A percentile compares a stretch with the other conserved stretches of the same genome.
Evolutionary conservation across 2,888 invertebrate species (phyloP).

Genomic region (Polydrusus tereticollis): DNA sequence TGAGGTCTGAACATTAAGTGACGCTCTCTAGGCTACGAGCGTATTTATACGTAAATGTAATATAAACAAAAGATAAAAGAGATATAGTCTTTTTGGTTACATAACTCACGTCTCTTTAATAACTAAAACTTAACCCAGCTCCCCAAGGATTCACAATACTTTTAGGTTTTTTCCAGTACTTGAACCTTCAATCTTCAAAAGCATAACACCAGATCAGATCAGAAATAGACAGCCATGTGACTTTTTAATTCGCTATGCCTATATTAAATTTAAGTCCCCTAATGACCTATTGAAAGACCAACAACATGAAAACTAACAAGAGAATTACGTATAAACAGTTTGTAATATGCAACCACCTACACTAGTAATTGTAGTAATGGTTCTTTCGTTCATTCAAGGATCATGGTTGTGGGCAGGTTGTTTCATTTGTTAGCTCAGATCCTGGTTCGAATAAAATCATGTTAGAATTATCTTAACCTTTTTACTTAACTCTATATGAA

Average conservation of each 20-base stretch:
- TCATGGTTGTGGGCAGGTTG: conserved; percentile 28
- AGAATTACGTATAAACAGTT: conserved; percentile 16
- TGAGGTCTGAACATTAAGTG: too few relatives aligned
- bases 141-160: too few relatives aligned
- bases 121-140: too few relatives aligned
- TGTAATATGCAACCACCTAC: conserved; percentile 18
- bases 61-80: too few relatives aligned
- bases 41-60: too few relatives aligned
- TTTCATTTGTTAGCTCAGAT: conserved; percentile 8
- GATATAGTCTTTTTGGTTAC: too few relatives aligned
- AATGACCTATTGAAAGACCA: conserved; percentile 8
- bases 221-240: neutral
- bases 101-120: too few relatives aligned
- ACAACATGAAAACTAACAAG: neutral
- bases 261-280: neutral
- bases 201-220: neutral
- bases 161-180: too few relatives aligned
- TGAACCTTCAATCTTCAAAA: too few relatives aligned
- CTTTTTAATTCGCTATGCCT: neutral
- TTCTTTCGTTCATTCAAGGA: conserved; percentile 27
- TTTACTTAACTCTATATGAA: too few relatives aligned
- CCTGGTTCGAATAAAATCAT: conserved; percentile 8
- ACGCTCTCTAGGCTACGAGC: too few relatives aligned
- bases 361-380: conserved; percentile 20
- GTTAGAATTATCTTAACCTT: too few relatives aligned